Base-by-base conservation (phyloP, 1,140 invertebrate species). In the Microplitis mediator region DNA sequence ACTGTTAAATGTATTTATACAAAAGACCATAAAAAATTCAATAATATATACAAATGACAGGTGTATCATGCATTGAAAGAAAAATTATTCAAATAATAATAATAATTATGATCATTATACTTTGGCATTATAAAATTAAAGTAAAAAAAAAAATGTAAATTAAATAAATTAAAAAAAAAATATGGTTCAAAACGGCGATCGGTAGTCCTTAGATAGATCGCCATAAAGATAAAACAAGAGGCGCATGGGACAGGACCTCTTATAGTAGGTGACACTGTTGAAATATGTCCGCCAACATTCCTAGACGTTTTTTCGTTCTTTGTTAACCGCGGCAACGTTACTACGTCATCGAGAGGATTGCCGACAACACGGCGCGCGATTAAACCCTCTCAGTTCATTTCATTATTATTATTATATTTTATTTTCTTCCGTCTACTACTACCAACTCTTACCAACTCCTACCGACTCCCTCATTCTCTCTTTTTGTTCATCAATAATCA, bases 271-370 rank as follows among this genome's bases (percentile, higher is more conserved):
- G 84, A 85, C 82, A 85, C 81, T 76, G 80, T 81, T 81, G 82
- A 84, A 84, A 85, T 83, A 83, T 84, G 79, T 75, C 64, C 75
- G 64, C 50, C 78, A 76, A 77, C 82, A 85, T 85, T 83, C 83
- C 80, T 84, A 83, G 81, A 82, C 76, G 79, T 84, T 84, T 85
- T 84, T 84, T 83, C 77, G 72, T 80, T 45, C 64, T 67, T 54
- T 67, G 64, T 67, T 79, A 77, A 85, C 76, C 79, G 82, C 82
- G 80, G 80, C 81, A 39, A 39, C 39, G 78, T 82, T 79, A 82
- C 77, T 79, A 77, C 80, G 81, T 83, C 81, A 81, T 84, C 80
- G 82, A 78, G 75, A 45, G 9, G 23, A 52, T 34, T 23, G 35
- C 39, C 62, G 62, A 50, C 62, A 64, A 62, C 60, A 62, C 34